Evolutionary conservation across 2,888 invertebrate species (phyloP).

Genomic region (Conus canariensis): DNA sequence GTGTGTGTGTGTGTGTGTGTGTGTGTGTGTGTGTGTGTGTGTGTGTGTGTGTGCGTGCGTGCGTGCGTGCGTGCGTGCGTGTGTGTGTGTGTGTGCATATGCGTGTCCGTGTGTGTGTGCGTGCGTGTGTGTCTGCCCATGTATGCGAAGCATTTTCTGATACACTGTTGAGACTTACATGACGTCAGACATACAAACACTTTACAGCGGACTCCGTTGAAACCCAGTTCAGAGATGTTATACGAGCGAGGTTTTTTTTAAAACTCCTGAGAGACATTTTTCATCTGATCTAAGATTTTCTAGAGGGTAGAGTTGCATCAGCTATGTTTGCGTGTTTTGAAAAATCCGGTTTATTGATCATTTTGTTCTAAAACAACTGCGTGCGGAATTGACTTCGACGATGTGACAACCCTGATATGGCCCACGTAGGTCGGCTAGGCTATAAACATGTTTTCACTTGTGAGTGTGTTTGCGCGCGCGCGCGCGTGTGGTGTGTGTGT

Average conservation of each 20-base stretch:
- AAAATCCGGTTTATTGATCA: no score
- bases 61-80: constrained; percentile 13
- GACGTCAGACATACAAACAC: no score
- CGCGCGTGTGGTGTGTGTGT: not conserved
- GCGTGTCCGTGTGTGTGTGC: not conserved
- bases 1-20: constrained; percentile 7
- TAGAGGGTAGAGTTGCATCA: no score
- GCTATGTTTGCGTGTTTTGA: no score
- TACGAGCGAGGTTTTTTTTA: no score
- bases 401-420: no score
- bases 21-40: constrained; percentile 1
- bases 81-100: constrained; percentile 24
- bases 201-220: no score
- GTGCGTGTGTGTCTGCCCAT: constrained; percentile 11
- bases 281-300: no score
- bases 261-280: no score
- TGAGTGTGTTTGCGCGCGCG: not conserved
- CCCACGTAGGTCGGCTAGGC: no score
- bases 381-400: no score
- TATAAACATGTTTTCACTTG: not conserved
- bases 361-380: no score
- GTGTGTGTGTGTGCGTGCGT: not conserved
- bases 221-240: not conserved
- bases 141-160: not conserved
- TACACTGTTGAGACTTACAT: not conserved